Base-by-base conservation (phyloP, 1,140 invertebrate species). In the Heliconius congener region DNA sequence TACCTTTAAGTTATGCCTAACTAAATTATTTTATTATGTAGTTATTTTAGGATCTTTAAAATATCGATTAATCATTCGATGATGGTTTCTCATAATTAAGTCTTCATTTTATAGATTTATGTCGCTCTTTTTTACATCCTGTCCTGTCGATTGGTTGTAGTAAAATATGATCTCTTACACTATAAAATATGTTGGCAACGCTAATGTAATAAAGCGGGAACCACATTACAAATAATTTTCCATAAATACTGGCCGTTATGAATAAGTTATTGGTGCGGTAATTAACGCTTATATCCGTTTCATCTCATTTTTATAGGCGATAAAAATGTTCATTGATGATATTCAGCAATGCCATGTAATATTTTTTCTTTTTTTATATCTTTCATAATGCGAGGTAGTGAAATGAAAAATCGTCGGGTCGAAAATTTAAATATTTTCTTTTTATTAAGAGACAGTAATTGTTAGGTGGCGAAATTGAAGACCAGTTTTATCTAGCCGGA, bases 161-260 rank as follows among this genome's bases (percentile, higher is more conserved):
- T 79, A 71, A 75, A 79, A 79, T 34, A 71, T 79, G 37, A 37
- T 18, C 50, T 30, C 19, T 8, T 23, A 37, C 9, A 19, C 55
- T 66, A 66, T 39, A 37, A 70, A 74, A 70, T 79, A 73, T 74
- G 57, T 79, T 79, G 78, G 78, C 78, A 79, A 27, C 73, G 30
- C 6, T 23, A 37, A 34, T 34, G 46, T 39, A 55, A 70, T 66
- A 71, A 66, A 74, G 60, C 34, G 34, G 34, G 16, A 78, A 78
- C 66, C 66, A 16, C 74, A 55, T 50, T 76, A 19, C 30, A 76
- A 77, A 77, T 77, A 77, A 70, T 76, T 42, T 55, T 50, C n/a
- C 2, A 8, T 76, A 23, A 70, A 60, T 50, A 70, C 3, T 23
- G 60, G 8, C 8, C n/a, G 55, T 60, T 60, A 66, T 30, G 27